Base-by-base conservation (phyloP, 1,140 invertebrate species). In the Leptinotarsa undecemlineata region DNA sequence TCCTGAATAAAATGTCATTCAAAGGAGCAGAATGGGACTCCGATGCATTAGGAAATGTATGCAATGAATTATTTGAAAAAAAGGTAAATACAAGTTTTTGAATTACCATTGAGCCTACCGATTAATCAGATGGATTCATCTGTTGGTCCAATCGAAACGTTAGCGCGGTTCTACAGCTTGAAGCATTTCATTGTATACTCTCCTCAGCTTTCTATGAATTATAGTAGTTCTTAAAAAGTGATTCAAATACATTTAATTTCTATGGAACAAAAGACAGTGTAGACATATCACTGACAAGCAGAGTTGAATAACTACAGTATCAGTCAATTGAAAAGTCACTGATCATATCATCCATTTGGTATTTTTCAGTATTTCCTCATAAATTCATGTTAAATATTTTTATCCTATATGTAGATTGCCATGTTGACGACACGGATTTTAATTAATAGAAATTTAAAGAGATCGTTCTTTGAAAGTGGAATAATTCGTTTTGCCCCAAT, bases 11-110 rank as follows among this genome's bases (percentile, higher is more conserved):
- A 42, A 42, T 42, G 33, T 42, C 33, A 2, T 80, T 80, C 73
- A 26, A 51, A 72, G 71, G 33, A 47, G 60, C 75, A 21, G 42
- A 71, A 15, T 80, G 78, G 78, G 78, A 78, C 33, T 73, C 60
- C 19, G 75, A 72, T 48, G 62, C 26, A 4, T 26, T 67, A 61
- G 77, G 76, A 72, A 57, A 68, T 74, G 74, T 70, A 48, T 74
- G 48, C 48, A 73, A 67, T 17, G 67, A 76, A 67, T 11, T 62
- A 17, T 63, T 63, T 21, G 61, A 47, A 26, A 21, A 23, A 20
- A 48, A 68, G 14, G 5, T 19, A 14, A 26, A 68, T 60, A 48
- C 42, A 42, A 14, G 20, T 48, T 68, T 51, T 68, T 13, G 14
- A 11, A 21, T 23, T 33, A 68, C 14, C 4, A 51, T 5, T 66